phyloP scores from a whole-genome alignment of 2,888 invertebrate species.

The Andrena chrysosceles region DNA sequence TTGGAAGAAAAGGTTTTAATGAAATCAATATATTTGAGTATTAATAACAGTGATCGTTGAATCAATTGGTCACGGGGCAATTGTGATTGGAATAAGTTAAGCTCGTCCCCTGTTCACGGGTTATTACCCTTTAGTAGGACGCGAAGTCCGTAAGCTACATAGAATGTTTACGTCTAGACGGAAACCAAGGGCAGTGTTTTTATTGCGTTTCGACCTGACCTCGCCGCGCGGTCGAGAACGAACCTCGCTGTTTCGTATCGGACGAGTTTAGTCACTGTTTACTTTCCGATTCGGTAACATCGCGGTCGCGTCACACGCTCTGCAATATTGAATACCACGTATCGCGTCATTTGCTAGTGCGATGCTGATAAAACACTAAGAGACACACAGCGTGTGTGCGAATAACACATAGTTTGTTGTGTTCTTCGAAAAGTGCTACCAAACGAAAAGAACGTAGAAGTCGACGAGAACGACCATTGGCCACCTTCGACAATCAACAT shows the following conservation, averaged over 20 bases:
- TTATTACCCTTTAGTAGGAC: neutral
- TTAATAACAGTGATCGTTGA: too few species aligned
- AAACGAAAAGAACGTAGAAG: neutral
- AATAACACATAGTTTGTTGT: neutral
- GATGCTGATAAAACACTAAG: neutral
- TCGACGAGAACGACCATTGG: neutral
- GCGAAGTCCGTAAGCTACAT: neutral
- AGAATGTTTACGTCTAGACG: neutral
- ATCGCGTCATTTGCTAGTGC: neutral
- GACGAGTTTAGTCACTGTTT: conserved; percentile 23
- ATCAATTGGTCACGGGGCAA: too few species aligned
- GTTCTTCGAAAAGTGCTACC: neutral
- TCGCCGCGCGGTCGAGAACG: neutral
- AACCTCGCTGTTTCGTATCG: conserved; percentile 6
- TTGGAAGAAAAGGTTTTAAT: too few species aligned
- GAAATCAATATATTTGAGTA: too few species aligned
- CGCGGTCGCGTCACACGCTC: neutral
- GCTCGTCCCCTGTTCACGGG: neutral
- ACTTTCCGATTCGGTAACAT: conserved; percentile 19
- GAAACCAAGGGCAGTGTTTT: neutral
- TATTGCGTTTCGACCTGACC: conserved; percentile 9
- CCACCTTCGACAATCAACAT: too few species aligned
- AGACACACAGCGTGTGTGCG: neutral
- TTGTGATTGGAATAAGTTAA: too few species aligned
- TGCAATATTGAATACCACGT: neutral